These are phyloP conservation scores for Pogonomyrmex californicus DNA, from an alignment of 1,140 invertebrate species.

Conservation along the genomic window DNA sequence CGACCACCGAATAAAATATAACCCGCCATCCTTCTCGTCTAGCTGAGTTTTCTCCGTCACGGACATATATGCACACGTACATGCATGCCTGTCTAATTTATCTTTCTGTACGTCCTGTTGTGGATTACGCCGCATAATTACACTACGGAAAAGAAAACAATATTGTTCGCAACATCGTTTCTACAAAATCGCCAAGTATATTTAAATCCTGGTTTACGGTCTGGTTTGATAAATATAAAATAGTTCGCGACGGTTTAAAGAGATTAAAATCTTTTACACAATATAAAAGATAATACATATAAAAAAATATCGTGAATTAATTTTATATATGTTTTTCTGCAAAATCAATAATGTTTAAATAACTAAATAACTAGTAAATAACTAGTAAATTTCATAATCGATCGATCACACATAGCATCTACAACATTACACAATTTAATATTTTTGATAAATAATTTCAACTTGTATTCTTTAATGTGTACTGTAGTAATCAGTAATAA, in stretches of 20 bases:
- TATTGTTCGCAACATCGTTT: neutral
- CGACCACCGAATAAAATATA: conserved; percentile 62
- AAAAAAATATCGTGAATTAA: neutral
- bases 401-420: neutral
- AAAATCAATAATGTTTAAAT: neutral
- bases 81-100: conserved; percentile 39
- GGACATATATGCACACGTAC: neutral
- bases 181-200: neutral
- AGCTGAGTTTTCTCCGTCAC: conserved; percentile 38
- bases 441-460: neutral
- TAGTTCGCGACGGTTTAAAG: neutral
- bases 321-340: neutral
- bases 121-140: conserved; percentile 41
- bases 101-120: conserved; percentile 3
- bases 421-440: neutral
- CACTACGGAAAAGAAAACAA: conserved; percentile 46
- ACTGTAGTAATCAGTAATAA: neutral
- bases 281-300: neutral
- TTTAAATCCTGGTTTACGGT: neutral
- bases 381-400: neutral
- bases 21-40: conserved; percentile 5
- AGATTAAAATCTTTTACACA: neutral
- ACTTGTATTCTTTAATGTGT: neutral
- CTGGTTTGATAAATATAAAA: neutral
- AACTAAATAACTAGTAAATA: neutral